A percentile compares a stretch with the other conserved stretches of the same genome.
Evolutionary conservation across 2,888 invertebrate genomes (phyloP).

Genomic region (Oligia fasciuncula): DNA sequence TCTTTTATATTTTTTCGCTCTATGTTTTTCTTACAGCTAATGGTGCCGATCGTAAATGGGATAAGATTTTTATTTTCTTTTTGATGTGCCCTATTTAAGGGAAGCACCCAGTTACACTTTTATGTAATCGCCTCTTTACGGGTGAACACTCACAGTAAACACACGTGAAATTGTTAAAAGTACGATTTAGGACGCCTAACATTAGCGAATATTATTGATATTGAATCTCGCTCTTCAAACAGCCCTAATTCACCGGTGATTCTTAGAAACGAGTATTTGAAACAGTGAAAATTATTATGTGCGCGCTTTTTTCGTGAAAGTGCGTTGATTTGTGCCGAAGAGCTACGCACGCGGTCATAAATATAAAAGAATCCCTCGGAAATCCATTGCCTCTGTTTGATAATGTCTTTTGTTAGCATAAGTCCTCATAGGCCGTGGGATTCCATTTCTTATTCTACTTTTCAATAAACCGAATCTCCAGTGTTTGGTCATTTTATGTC

Average conservation of each 20-base stretch:
- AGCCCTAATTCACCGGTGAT: conserved; percentile 35
- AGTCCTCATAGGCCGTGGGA: conserved; percentile 72
- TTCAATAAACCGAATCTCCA: conserved; percentile 70
- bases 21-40: conserved; percentile 80
- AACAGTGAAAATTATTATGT: conserved; percentile 52
- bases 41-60: conserved; percentile 81
- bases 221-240: conserved; percentile 58
- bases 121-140: conserved; percentile 73
- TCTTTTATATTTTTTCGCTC: conserved; percentile 76
- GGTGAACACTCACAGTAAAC: conserved; percentile 69
- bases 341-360: conserved; percentile 62
- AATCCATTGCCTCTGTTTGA: conserved; percentile 73
- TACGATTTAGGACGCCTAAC: conserved; percentile 67
- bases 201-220: conserved; percentile 64
- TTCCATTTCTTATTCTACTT: conserved; percentile 74
- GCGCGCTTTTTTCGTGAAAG: conserved; percentile 42
- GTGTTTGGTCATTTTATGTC: conserved; percentile 60
- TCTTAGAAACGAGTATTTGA: conserved; percentile 52
- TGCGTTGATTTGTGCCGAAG: conserved; percentile 57
- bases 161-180: conserved; percentile 70
- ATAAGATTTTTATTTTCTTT: conserved; percentile 82
- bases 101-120: conserved; percentile 74
- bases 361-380: conserved; percentile 64
- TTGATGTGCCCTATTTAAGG: conserved; percentile 80
- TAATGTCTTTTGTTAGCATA: conserved; percentile 77